These are phyloP conservation scores for Malthinus seriepunctatus DNA, from an alignment of 2,888 invertebrate genomes.

Conservation along the genomic window DNA sequence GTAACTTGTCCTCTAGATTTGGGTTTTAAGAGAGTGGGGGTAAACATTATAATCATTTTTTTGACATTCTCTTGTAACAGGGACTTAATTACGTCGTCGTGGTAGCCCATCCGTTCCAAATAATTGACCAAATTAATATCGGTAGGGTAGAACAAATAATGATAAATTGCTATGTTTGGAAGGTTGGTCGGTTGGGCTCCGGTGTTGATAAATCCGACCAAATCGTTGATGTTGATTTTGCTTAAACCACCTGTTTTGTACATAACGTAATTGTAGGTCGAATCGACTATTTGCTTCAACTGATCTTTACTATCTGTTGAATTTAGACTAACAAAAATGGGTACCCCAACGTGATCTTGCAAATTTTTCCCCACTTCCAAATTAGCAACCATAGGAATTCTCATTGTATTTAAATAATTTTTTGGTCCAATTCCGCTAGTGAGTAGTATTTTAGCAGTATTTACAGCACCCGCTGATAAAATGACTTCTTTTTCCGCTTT, in stretches of 20 bases:
- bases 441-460: conserved; percentile 64
- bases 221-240: conserved; percentile 50
- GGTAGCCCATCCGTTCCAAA: conserved; percentile 37
- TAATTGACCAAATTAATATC: conserved; percentile 46
- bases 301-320: conserved; percentile 7
- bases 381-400: conserved; percentile 39
- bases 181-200: conserved; percentile 48
- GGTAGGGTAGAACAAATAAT: conserved; percentile 36
- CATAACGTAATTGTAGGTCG: conserved; percentile 56
- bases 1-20: conserved; percentile 53
- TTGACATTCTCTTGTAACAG: conserved; percentile 40
- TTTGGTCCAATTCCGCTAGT: conserved; percentile 61
- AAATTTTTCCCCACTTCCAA: conserved; percentile 49
- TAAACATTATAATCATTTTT: conserved; percentile 39
- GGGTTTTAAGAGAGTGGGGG: conserved; percentile 53
- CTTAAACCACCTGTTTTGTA: conserved; percentile 58
- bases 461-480: conserved; percentile 65
- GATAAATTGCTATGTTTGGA: conserved; percentile 39
- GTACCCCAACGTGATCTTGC: conserved; percentile 48
- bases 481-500: conserved; percentile 61
- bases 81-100: conserved; percentile 36
- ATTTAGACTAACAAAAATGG: conserved; percentile 34
- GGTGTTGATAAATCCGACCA: conserved; percentile 57
- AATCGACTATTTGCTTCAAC: conserved; percentile 29
- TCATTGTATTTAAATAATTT: conserved; percentile 47